These are phyloP conservation scores for Balaeniceps rex DNA, from an alignment of 2,113 vertebrate species.

Conservation along the genomic window DNA sequence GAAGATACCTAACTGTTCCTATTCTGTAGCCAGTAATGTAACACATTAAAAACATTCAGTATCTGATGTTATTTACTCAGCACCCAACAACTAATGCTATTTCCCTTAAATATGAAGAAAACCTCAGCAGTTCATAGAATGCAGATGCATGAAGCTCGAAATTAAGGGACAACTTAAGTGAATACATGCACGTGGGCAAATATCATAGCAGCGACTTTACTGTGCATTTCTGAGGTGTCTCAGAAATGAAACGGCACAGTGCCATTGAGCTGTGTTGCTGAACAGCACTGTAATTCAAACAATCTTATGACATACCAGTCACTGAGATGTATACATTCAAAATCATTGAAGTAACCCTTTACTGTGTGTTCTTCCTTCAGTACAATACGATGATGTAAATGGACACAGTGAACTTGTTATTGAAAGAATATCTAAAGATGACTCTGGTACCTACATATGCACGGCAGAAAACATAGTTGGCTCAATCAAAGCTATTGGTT, in stretches of 20 bases:
- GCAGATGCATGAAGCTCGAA: neutral
- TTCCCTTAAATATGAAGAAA: neutral
- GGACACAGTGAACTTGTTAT: conserved; percentile 89
- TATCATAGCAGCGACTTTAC: neutral
- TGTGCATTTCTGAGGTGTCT: neutral
- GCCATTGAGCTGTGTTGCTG: neutral
- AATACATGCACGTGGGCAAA: neutral
- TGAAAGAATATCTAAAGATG: conserved; percentile 86
- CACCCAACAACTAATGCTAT: neutral
- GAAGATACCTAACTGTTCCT: neutral
- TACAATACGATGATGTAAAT: conserved; percentile 76
- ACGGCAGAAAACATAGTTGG: conserved; percentile 88
- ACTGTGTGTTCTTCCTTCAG: conserved; percentile 62
- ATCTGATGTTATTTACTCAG: neutral
- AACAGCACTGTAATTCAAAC: neutral
- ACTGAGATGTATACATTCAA: neutral
- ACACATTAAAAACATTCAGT: neutral
- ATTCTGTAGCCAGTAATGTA: neutral
- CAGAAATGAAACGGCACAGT: neutral
- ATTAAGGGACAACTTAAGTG: neutral
- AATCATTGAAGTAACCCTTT: neutral
- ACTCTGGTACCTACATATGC: conserved; percentile 91
- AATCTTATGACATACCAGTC: neutral
- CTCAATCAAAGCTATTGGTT: conserved; percentile 87
- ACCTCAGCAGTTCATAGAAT: neutral